These are phyloP conservation scores for Collichthys lucidus DNA, from an alignment of 2,113 vertebrate species.

Conservation along the genomic window DNA sequence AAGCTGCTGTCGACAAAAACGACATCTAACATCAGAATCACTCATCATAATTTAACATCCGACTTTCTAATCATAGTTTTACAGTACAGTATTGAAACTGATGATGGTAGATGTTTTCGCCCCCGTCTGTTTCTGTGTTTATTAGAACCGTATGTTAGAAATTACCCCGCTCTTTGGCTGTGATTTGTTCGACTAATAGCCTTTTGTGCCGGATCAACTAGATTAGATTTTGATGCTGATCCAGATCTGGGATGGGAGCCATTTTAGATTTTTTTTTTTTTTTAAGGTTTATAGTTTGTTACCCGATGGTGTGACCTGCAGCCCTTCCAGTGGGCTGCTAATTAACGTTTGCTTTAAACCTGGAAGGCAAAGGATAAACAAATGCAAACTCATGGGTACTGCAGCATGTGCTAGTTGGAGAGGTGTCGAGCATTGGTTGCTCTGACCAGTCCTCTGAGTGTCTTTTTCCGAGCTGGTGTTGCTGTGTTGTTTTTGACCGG, in stretches of 20 bases:
- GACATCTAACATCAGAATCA: background rate
- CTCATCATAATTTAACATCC: background rate
- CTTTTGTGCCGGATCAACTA: constrained; percentile 30
- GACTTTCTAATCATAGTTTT: background rate
- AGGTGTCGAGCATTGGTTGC: background rate
- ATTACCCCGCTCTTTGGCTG: constrained; percentile 4
- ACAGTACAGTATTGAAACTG: background rate
- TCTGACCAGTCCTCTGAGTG: background rate
- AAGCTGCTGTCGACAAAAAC: background rate
- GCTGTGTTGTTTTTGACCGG: constrained; percentile 1
- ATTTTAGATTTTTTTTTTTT: constrained; percentile 35
- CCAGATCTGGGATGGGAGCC: constrained; percentile 55
- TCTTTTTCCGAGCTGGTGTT: background rate
- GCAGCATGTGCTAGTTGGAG: constrained; percentile 7
- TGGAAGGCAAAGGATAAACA: constrained; percentile 43
- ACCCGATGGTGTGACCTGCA: constrained; percentile 14
- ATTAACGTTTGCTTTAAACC: constrained; percentile 11
- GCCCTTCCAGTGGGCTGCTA: constrained; percentile 7
- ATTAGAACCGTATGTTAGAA: background rate
- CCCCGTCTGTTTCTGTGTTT: constrained; percentile 13
- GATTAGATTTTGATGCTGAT: constrained; percentile 13
- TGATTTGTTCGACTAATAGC: background rate
- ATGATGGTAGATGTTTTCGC: background rate
- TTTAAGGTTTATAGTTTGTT: background rate
- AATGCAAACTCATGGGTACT: constrained; percentile 16